Base-by-base conservation (phyloP, 2,797 vertebrate species). In the Gymnopithys bicolor region DNA sequence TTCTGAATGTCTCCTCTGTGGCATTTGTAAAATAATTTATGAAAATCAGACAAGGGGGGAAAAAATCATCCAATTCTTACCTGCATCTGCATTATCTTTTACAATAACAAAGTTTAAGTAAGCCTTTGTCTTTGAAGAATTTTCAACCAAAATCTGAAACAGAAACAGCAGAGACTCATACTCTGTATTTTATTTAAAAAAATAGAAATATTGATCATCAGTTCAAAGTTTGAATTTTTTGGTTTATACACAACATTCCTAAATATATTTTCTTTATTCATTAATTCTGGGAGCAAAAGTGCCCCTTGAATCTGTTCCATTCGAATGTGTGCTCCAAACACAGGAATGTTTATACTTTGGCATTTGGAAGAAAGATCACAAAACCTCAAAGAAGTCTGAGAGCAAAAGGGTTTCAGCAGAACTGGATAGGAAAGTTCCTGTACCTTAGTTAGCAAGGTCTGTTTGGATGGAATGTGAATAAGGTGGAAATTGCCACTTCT, bases 401-500 rank as follows among this genome's bases (percentile, higher is more conserved):
- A 85, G 58, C 5, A 64, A 66, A 83, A 79, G 1, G 2, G 35
- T 84, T 48, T 46, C 49, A 69, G 39, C 12, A 70, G 84, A 92
- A 81, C 73, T 7, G n/a, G 92, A 78, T 4, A 41, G 76, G 49
- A 32, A 68, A 56, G 49, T 35, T 30, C 11, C 81, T 95, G 83
- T 98, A 99, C 99, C 93, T 97, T 98, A 11, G 99, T 99, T 68
- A 99, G 94, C 79, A 99, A 97, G 13, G 98, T 99, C 95, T 97
- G 98, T 85, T 99, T 99, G 22, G 98, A 98, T 21, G 98, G 98
- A 25, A 99, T 98, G 64, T 99, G 99, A 90, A 99, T 98, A 56
- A 99, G 98, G 95, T 99, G 98, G 48, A 99, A 95, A 70, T 98
- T 98, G 91, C 99, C 99, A 78, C 98, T 99, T 98, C 98, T 99